Conservation (phyloP, 2,797 vertebrate species). For the Helarctos malayanus region DNA sequence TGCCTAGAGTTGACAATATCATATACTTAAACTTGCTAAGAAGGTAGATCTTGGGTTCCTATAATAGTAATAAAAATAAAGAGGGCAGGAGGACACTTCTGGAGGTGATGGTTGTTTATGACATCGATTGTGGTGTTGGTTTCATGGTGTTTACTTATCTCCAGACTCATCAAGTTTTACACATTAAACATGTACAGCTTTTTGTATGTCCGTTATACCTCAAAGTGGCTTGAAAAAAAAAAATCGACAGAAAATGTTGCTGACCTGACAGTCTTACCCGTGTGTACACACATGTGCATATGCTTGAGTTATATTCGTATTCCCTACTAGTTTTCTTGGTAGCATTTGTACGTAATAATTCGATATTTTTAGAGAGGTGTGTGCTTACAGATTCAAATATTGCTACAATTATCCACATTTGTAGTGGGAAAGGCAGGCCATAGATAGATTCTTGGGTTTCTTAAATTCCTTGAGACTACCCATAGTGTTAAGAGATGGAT, state of each 20-base stretch:
- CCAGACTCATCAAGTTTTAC: neutral
- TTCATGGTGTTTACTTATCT: neutral
- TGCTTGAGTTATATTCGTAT: neutral
- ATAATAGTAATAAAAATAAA: neutral
- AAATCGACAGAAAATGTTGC: neutral
- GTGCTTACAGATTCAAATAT: neutral
- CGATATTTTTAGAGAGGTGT: neutral
- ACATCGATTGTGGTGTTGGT: neutral
- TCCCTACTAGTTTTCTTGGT: neutral
- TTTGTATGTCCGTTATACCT: neutral
- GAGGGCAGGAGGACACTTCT: neutral
- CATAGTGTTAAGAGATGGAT: neutral
- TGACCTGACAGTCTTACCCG: neutral
- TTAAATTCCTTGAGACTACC: neutral
- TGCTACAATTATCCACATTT: neutral
- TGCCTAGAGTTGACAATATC: neutral
- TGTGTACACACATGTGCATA: accelerated
- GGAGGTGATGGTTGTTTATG: neutral
- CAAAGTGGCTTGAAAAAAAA: neutral
- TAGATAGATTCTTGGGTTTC: neutral
- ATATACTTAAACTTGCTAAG: neutral
- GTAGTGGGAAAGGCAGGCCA: neutral
- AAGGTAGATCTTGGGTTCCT: neutral
- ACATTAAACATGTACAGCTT: neutral
- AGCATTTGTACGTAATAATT: neutral